Evolutionary conservation across 1,140 invertebrate genomes (phyloP).

Genomic region (Varroa destructor): DNA sequence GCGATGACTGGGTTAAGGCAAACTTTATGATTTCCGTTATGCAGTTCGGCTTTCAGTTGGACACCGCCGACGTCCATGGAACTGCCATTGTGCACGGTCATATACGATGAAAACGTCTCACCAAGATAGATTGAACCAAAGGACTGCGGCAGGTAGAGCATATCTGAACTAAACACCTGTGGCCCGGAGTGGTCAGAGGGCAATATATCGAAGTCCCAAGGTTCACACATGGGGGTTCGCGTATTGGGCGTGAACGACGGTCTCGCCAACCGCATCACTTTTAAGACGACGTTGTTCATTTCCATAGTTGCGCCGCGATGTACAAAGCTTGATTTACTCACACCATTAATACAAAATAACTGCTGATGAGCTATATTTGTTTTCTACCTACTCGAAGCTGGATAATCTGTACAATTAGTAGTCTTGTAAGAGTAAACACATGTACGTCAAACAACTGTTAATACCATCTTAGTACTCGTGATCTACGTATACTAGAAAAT

Average conservation of each 20-base stretch:
- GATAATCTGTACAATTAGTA: too few relatives aligned
- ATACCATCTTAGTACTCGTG: too few relatives aligned
- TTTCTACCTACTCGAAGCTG: too few relatives aligned
- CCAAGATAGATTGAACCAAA: constrained; percentile 68
- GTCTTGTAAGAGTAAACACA: too few relatives aligned
- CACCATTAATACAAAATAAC: too few relatives aligned
- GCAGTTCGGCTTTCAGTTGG: constrained; percentile 67
- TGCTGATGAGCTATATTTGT: too few relatives aligned
- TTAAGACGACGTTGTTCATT: constrained; percentile 6
- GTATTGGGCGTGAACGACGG: neutral
- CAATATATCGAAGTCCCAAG: constrained; percentile 10
- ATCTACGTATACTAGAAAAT: too few relatives aligned
- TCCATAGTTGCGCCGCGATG: too few relatives aligned
- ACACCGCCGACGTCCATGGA: constrained; percentile 64
- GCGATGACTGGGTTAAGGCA: constrained; percentile 48
- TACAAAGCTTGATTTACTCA: too few relatives aligned
- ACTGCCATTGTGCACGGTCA: constrained; percentile 91
- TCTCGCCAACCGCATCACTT: constrained; percentile 9
- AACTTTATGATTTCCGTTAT: constrained; percentile 75
- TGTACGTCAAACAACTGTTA: too few relatives aligned
- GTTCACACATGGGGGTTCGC: neutral
- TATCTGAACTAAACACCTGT: constrained; percentile 10
- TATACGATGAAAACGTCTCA: constrained; percentile 93
- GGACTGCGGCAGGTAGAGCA: constrained; percentile 33
- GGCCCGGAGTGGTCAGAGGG: constrained; percentile 1